These are phyloP conservation scores for Cavia porcellus DNA, from an alignment of 2,113 vertebrate genomes.

Conservation along the genomic window DNA sequence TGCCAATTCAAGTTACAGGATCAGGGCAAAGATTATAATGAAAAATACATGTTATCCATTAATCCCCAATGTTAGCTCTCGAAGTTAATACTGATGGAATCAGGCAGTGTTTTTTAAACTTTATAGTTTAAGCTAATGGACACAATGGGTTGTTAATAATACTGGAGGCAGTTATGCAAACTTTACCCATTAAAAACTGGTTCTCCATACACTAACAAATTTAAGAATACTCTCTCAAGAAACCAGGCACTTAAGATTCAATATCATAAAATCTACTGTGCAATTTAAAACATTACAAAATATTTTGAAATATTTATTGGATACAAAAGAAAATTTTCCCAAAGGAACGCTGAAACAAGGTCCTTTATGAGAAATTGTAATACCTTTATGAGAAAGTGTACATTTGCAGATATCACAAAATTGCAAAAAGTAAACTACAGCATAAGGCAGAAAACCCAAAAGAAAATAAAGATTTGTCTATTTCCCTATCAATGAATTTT, in stretches of 20 bases:
- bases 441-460: conserved; percentile 45
- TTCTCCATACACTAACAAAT: neutral
- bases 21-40: neutral
- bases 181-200: conserved; percentile 28
- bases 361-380: conserved; percentile 5
- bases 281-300: conserved; percentile 5
- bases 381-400: neutral
- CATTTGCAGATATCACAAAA: neutral
- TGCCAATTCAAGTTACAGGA: neutral
- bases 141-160: neutral
- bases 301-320: neutral
- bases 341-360: neutral
- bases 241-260: neutral
- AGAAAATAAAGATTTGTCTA: neutral
- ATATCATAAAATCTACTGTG: neutral
- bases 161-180: neutral
- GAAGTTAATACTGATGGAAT: neutral
- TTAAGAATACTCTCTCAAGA: neutral
- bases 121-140: neutral
- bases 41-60: neutral
- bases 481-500: neutral
- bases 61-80: neutral
- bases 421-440: neutral
- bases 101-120: neutral
- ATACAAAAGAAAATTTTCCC: neutral